Evolutionary conservation across 2,888 invertebrate species (phyloP), one percentile per base, ranked within the genome.

Genomic region (Cheilosia vulpina): DNA sequence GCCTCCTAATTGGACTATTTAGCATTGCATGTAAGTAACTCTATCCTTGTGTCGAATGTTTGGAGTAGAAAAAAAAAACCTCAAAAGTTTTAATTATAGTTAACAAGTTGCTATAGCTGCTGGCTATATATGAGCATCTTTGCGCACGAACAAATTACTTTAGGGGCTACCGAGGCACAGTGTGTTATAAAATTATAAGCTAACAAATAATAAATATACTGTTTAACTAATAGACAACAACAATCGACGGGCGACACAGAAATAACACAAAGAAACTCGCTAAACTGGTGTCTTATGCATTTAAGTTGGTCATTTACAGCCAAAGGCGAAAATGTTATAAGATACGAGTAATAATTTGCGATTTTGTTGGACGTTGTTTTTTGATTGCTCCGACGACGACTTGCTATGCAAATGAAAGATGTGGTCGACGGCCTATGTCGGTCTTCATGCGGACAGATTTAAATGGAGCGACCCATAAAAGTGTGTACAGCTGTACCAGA

Each of bases 271-370:
- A 41, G 50, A 76, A 85, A 85, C 85, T 52, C 45, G 85, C 66
- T 77, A 38, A 85, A 81, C 85, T 85, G 85, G 85, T 85, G 85
- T 80, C 76, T 81, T 85, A 81, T 85, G 80, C 85, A 81, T 85
- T 55, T 66, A 81, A 85, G 76, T 85, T 85, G 85, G 80, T 71
- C 85, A 85, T 71, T 71, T 81, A 57, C 72, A 77, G 81, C 85
- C 76, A 81, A 71, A 66, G 85, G 85, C 85, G 60, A 79, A 77
- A 71, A 52, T 66, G 71, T 85, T 77, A 68, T 76, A 81, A 72
- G 31, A 31, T 31, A 31, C 31, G 31, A 9, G 31, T 31, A 85
- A 77, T 77, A 72, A 68, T 77, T 81, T 68, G 80, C 80, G 69
- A 72, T 63, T 68, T 68, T 65, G 45, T 47, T 72, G 34, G 47